Conservation (phyloP, 2,797 vertebrate species). For the Gambelia wislizenii region DNA sequence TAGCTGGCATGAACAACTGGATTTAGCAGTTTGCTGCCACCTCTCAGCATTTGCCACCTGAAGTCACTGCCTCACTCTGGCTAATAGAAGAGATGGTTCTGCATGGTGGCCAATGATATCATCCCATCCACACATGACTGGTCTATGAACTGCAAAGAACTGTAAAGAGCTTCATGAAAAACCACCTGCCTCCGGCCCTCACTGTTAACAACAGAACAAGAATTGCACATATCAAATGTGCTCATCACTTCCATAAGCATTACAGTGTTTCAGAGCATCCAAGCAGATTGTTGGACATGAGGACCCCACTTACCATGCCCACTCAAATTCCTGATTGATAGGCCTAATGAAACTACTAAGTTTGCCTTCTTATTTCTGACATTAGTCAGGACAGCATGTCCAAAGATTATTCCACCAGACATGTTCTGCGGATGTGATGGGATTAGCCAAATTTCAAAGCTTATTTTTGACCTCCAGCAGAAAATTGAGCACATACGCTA, state of each 20-base stretch:
- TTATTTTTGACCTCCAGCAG: conserved; percentile 85
- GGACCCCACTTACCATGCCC: conserved; percentile 61
- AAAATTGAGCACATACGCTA: conserved; percentile 85
- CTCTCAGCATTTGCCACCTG: background rate
- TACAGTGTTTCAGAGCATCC: conserved; percentile 66
- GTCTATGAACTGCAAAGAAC: no score
- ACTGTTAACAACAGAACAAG: conserved; percentile 65
- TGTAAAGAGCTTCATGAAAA: conserved; percentile 6
- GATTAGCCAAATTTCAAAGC: conserved; percentile 85
- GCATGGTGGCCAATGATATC: background rate
- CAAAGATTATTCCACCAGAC: conserved; percentile 79
- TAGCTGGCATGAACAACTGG: background rate
- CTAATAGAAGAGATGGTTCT: background rate
- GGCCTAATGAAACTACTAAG: conserved; percentile 73
- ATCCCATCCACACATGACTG: background rate
- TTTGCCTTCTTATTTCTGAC: conserved; percentile 75
- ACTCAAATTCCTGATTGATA: conserved; percentile 64
- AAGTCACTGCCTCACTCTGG: background rate
- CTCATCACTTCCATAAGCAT: conserved; percentile 63
- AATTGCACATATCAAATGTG: conserved; percentile 65
- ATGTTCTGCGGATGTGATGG: conserved; percentile 77
- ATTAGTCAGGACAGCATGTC: conserved; percentile 73
- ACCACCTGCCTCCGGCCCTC: conserved; percentile 24
- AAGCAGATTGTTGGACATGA: conserved; percentile 64
- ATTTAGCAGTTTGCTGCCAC: background rate